Evolutionary conservation across 2,888 invertebrate genomes (phyloP).

Genomic region (Oithona nana): DNA sequence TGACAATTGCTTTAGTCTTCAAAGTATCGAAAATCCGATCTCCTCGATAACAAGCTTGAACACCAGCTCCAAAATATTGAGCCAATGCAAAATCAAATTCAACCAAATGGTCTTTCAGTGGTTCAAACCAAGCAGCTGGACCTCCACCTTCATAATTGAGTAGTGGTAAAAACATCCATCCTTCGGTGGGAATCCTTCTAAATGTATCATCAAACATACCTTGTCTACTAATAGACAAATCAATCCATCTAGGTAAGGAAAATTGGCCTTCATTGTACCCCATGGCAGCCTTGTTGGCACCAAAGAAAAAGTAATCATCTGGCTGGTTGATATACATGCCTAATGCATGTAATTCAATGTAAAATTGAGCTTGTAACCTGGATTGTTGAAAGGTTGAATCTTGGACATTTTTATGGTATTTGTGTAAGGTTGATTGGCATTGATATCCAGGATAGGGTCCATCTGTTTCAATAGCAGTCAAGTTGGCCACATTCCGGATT

Average conservation of each 20-base stretch:
- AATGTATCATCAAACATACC: constrained; percentile 8
- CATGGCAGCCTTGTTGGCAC: constrained; percentile 1
- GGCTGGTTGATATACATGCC: constrained; percentile 10
- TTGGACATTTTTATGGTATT: neutral
- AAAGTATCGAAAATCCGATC: neutral
- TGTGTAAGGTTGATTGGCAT: neutral
- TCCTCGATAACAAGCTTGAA: neutral
- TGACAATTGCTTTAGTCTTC: neutral
- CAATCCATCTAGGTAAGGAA: constrained; percentile 4
- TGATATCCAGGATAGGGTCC: constrained; percentile 3
- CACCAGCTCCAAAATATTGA: constrained; percentile 4
- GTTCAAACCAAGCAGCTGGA: neutral
- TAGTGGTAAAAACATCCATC: constrained; percentile 12
- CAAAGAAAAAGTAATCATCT: constrained; percentile 2
- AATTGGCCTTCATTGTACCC: constrained; percentile 6
- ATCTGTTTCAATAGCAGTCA: constrained; percentile 9
- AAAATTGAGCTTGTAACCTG: neutral
- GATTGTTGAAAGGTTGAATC: constrained; percentile 1
- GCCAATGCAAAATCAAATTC: neutral
- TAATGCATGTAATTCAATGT: neutral
- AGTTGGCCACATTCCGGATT: neutral
- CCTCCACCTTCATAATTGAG: constrained; percentile 9
- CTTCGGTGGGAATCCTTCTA: neutral
- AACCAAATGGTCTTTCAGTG: neutral
- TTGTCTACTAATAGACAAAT: constrained; percentile 7